Conservation (phyloP, 2,113 vertebrate genomes). For the Thamnophis sirtalis region DNA sequence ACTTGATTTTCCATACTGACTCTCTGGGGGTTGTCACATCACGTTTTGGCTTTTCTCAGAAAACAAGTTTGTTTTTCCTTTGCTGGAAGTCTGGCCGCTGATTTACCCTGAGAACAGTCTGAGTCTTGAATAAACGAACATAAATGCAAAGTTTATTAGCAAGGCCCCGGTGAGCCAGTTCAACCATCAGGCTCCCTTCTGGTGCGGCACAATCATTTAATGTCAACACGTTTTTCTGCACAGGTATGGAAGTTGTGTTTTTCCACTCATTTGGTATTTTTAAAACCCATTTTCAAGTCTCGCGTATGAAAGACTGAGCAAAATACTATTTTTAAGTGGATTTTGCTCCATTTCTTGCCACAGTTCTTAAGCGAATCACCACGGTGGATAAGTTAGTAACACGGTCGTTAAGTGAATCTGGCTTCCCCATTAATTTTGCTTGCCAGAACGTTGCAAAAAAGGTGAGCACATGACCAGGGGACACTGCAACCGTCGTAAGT, state of each 20-base stretch:
- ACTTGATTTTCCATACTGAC: neutral
- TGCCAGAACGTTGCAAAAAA: neutral
- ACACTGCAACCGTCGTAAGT: too few species aligned
- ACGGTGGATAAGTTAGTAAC: too few species aligned
- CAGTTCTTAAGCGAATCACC: too few species aligned
- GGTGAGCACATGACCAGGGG: neutral
- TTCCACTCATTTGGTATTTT: constrained; percentile 5
- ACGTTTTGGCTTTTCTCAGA: neutral
- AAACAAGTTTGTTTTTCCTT: neutral
- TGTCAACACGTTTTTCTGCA: neutral
- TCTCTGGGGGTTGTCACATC: neutral
- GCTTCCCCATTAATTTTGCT: neutral
- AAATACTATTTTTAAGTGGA: neutral
- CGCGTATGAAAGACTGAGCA: neutral
- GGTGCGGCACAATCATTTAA: neutral
- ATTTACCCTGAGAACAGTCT: neutral
- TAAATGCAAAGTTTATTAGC: constrained; percentile 19
- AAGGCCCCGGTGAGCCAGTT: constrained; percentile 13
- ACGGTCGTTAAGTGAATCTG: neutral
- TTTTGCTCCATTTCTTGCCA: neutral
- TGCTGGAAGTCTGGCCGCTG: neutral
- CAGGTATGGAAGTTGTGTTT: neutral
- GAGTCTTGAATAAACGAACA: constrained; percentile 8
- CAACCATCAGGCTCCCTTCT: neutral
- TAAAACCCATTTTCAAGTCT: neutral